phyloP scores from a whole-genome alignment of 2,888 invertebrate genomes.

The Phania funesta region DNA sequence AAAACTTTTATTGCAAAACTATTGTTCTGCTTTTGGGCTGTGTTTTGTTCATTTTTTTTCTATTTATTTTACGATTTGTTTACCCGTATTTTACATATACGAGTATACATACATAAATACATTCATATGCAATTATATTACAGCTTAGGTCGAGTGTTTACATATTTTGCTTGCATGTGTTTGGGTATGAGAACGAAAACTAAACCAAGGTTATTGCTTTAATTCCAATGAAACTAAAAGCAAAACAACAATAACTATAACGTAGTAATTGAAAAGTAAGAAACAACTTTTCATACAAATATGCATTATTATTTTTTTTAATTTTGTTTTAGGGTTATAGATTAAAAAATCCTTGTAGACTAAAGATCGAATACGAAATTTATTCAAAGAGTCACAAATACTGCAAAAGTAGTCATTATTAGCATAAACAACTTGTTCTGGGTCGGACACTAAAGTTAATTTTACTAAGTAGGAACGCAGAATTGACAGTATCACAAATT shows the following conservation, averaged over 20 bases:
- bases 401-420: too few relatives aligned
- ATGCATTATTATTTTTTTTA: background rate
- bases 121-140: background rate
- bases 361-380: too few relatives aligned
- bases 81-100: background rate
- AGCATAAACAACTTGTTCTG: too few relatives aligned
- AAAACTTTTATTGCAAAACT: constrained; percentile 38
- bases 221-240: constrained; percentile 68
- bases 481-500: too few relatives aligned
- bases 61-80: constrained; percentile 16
- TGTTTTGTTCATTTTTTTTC: background rate
- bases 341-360: too few relatives aligned
- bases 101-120: background rate
- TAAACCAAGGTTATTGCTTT: constrained; percentile 68
- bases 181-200: constrained; percentile 58
- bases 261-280: constrained; percentile 44
- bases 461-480: too few relatives aligned
- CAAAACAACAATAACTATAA: constrained; percentile 34
- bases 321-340: constrained; percentile 1
- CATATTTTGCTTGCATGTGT: background rate
- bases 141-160: background rate
- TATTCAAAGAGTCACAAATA: too few relatives aligned
- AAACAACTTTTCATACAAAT: constrained; percentile 36
- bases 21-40: constrained; percentile 61
- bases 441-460: too few relatives aligned